Conservation (phyloP, 1,140 invertebrate genomes). For the Papilio xuthus region DNA sequence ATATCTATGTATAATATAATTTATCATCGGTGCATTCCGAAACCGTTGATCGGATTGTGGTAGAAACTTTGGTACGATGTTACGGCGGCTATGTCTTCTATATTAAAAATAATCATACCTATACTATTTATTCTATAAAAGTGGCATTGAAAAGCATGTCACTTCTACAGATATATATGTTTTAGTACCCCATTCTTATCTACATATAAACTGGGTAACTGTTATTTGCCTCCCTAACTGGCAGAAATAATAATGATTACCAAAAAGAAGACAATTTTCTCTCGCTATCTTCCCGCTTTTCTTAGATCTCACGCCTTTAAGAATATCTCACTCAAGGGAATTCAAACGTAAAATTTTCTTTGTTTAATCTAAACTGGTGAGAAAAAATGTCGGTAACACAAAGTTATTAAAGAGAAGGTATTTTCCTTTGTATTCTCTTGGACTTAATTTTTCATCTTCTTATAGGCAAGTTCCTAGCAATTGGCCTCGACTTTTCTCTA, state of each 20-base stretch:
- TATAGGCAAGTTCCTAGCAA: not conserved
- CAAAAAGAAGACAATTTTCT: constrained; percentile 6
- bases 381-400: constrained; percentile 4
- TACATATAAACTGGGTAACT: too few species aligned
- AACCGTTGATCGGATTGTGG: too few species aligned
- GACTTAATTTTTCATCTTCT: not conserved
- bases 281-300: constrained; percentile 6
- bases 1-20: too few species aligned
- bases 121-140: too few species aligned
- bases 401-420: constrained; percentile 9
- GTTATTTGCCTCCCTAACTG: not conserved
- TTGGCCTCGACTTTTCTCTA: not conserved
- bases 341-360: constrained; percentile 12
- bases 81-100: too few species aligned
- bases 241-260: constrained; percentile 3
- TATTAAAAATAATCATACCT: too few species aligned
- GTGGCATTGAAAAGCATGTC: too few species aligned
- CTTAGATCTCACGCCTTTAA: constrained; percentile 6
- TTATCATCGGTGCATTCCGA: too few species aligned
- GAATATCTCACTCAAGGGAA: not conserved
- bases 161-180: too few species aligned
- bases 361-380: not conserved
- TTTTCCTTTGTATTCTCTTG: not conserved
- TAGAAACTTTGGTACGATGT: too few species aligned
- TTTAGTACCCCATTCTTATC: too few species aligned